A percentile compares a stretch with the other conserved stretches of the same genome.
These are phyloP conservation scores for Pachypsylla venusta DNA, from an alignment of 1,140 invertebrate genomes.

Conservation along the genomic window DNA sequence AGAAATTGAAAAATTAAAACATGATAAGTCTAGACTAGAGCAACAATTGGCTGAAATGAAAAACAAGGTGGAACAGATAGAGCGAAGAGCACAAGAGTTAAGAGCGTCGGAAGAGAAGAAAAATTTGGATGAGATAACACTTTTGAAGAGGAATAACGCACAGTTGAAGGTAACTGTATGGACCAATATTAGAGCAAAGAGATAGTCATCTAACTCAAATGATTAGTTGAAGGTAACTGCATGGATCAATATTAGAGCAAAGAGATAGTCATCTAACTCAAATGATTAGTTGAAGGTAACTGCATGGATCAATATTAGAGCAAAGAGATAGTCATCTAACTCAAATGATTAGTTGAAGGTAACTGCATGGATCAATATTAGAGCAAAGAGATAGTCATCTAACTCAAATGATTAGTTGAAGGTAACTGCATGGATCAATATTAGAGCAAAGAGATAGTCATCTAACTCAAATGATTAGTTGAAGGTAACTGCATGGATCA, in stretches of 20 bases:
- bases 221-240: not conserved
- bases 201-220: not conserved
- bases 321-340: constrained; percentile 3
- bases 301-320: not conserved
- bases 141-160: constrained; percentile 82
- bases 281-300: not conserved
- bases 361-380: too few relatives aligned
- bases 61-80: constrained; percentile 58
- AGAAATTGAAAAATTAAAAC: constrained; percentile 41
- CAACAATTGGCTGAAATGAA: constrained; percentile 64
- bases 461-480: too few relatives aligned
- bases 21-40: constrained; percentile 57
- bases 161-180: constrained; percentile 60
- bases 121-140: constrained; percentile 77
- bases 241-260: not conserved
- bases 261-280: not conserved
- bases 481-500: too few relatives aligned
- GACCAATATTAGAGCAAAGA: constrained; percentile 4
- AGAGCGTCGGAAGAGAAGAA: constrained; percentile 76
- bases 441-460: too few relatives aligned
- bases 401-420: too few relatives aligned
- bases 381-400: too few relatives aligned
- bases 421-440: too few relatives aligned
- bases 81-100: constrained; percentile 68
- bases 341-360: too few relatives aligned